These are phyloP conservation scores for Ceriagrion tenellum DNA, from an alignment of 2,888 invertebrate genomes.

Conservation along the genomic window DNA sequence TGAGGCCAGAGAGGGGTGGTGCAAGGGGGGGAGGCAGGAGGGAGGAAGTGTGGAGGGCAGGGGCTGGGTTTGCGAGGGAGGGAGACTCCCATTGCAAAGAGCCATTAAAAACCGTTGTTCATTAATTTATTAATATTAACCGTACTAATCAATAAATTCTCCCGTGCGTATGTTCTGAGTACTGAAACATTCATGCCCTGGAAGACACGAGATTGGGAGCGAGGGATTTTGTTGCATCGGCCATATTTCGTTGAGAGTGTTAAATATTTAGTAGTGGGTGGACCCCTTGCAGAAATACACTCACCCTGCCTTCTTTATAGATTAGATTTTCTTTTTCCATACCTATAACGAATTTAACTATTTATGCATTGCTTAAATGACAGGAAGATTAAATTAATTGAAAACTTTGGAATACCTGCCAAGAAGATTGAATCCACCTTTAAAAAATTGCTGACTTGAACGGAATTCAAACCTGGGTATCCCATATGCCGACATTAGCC, in stretches of 20 bases:
- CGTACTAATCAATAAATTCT: conserved; percentile 11
- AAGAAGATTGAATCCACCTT: too few relatives aligned
- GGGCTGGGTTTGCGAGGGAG: not conserved
- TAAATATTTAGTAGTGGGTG: too few relatives aligned
- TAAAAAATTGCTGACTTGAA: too few relatives aligned
- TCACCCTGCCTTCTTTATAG: too few relatives aligned
- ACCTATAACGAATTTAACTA: too few relatives aligned
- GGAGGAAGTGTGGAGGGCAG: not conserved
- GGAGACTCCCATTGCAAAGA: not conserved
- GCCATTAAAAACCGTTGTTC: conserved; percentile 15
- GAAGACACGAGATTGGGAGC: not conserved
- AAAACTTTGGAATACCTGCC: too few relatives aligned
- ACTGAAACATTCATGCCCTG: conserved; percentile 22
- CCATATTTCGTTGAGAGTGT: not conserved
- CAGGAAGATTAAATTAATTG: too few relatives aligned
- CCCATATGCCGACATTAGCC: too few relatives aligned
- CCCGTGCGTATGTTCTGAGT: conserved; percentile 22
- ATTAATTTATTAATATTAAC: conserved; percentile 39
- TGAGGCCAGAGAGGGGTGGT: not conserved
- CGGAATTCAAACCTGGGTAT: too few relatives aligned
- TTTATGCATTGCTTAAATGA: too few relatives aligned
- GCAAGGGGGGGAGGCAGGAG: not conserved
- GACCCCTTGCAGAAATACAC: too few relatives aligned
- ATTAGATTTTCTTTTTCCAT: too few relatives aligned
- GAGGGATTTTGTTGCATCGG: not conserved